Percentiles rank a stretch among this genome's conserved stretches.
These are phyloP conservation scores for Rhingia campestris DNA, from an alignment of 2,888 invertebrate genomes.

Conservation along the genomic window DNA sequence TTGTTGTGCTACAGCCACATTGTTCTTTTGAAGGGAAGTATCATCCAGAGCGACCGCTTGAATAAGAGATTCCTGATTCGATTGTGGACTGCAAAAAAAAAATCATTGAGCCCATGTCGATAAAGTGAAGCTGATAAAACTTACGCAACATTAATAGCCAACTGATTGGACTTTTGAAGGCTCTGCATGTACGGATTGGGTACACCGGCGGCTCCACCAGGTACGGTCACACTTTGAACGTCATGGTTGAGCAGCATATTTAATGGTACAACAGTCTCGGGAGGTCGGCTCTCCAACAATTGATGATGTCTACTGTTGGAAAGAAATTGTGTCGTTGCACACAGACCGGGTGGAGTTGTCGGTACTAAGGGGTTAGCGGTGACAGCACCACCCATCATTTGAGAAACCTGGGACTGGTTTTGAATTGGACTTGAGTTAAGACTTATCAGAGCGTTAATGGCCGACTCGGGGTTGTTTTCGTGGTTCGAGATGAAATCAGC, in stretches of 20 bases:
- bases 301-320: slow-evolving; percentile 54
- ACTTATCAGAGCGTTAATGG: slow-evolving; percentile 76
- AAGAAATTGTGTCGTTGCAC: slow-evolving; percentile 63
- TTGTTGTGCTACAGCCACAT: slow-evolving; percentile 79
- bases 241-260: slow-evolving; percentile 80
- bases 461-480: slow-evolving; percentile 82
- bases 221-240: slow-evolving; percentile 70
- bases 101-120: background rate
- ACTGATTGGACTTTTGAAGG: slow-evolving; percentile 75
- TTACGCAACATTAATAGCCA: slow-evolving; percentile 72
- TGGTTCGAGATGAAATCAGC: slow-evolving; percentile 88
- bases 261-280: slow-evolving; percentile 76
- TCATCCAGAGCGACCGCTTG: slow-evolving; percentile 80
- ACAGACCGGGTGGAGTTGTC: slow-evolving; percentile 38
- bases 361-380: slow-evolving; percentile 70
- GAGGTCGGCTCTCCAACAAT: slow-evolving; percentile 59
- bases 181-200: slow-evolving; percentile 75
- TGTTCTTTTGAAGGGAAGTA: slow-evolving; percentile 80
- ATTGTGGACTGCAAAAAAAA: slow-evolving; percentile 73
- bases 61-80: slow-evolving; percentile 82
- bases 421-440: slow-evolving; percentile 70
- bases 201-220: slow-evolving; percentile 75
- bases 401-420: slow-evolving; percentile 68
- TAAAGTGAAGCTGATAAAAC: slow-evolving; percentile 15
- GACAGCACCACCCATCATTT: slow-evolving; percentile 71